phyloP scores from a whole-genome alignment of 2,888 invertebrate species.

The Scotopteryx bipunctaria region DNA sequence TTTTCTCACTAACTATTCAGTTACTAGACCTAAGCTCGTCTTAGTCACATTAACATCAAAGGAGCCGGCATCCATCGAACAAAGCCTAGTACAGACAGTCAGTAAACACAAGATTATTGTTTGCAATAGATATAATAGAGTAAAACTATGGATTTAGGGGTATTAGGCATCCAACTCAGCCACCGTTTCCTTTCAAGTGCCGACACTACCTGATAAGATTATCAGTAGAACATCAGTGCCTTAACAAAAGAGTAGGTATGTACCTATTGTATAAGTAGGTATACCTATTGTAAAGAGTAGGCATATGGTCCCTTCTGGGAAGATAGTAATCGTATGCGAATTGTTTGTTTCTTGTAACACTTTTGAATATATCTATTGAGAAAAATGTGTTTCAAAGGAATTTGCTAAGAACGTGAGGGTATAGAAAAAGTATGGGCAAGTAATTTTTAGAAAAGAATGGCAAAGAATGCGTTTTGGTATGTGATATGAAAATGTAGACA shows the following conservation, averaged over 20 bases:
- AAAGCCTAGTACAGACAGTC: slow-evolving; percentile 54
- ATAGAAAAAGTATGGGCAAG: too few species aligned
- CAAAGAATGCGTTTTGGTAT: background rate
- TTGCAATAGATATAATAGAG: slow-evolving; percentile 59
- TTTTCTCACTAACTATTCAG: slow-evolving; percentile 1
- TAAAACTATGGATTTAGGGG: slow-evolving; percentile 58
- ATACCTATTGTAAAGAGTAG: slow-evolving; percentile 4
- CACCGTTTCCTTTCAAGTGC: slow-evolving; percentile 65
- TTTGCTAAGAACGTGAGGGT: too few species aligned
- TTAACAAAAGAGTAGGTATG: slow-evolving; percentile 12
- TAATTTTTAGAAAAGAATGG: too few species aligned
- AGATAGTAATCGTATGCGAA: slow-evolving; percentile 26
- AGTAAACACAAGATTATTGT: slow-evolving; percentile 59
- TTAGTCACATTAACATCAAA: slow-evolving; percentile 42
- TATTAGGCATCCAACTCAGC: slow-evolving; percentile 65
- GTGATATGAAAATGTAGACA: background rate
- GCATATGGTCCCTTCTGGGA: slow-evolving; percentile 24
- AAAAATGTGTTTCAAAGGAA: slow-evolving; percentile 10
- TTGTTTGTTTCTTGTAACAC: slow-evolving; percentile 16
- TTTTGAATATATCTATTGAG: slow-evolving; percentile 8
- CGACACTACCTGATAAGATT: slow-evolving; percentile 44
- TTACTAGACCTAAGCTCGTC: slow-evolving; percentile 15
- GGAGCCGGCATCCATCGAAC: slow-evolving; percentile 47
- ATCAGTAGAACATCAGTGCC: slow-evolving; percentile 32
- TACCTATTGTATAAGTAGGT: too few species aligned